Evolutionary conservation across 2,888 invertebrate species (phyloP).

Genomic region (Epinotia brunnichana): DNA sequence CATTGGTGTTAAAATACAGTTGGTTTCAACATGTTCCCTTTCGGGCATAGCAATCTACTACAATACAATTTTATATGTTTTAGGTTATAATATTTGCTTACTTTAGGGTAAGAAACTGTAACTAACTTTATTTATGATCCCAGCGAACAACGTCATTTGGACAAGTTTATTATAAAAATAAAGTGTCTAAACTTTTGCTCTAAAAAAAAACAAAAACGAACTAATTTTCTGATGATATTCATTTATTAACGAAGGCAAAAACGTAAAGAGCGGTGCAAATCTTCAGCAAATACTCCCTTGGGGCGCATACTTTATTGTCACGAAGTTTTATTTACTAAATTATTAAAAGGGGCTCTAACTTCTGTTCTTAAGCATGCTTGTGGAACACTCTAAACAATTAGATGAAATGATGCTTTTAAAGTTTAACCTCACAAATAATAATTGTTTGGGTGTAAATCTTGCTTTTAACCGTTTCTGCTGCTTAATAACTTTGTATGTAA

Average conservation of each 20-base stretch:
- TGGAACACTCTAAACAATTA: constrained; percentile 20
- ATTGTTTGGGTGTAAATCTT: not conserved
- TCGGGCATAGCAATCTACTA: too few relatives aligned
- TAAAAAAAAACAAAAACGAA: constrained; percentile 1
- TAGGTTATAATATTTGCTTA: too few relatives aligned
- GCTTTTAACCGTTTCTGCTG: not conserved
- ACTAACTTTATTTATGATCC: too few relatives aligned
- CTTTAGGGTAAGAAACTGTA: too few relatives aligned
- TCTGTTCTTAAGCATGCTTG: constrained; percentile 21
- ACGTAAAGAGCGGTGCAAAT: constrained; percentile 24
- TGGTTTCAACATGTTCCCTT: too few relatives aligned
- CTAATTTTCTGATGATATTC: constrained; percentile 13
- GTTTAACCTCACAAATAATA: constrained; percentile 16
- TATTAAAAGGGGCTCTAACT: constrained; percentile 25
- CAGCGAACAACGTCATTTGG: not conserved
- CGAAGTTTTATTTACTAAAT: constrained; percentile 26
- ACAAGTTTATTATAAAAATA: not conserved
- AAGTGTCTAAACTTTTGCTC: not conserved
- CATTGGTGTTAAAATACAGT: too few relatives aligned
- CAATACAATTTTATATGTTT: too few relatives aligned
- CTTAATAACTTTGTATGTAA: not conserved
- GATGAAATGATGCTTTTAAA: constrained; percentile 15
- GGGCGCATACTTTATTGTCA: constrained; percentile 24
- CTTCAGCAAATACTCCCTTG: constrained; percentile 24
- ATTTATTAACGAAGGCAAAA: constrained; percentile 24